Conservation (phyloP, 2,888 invertebrate genomes). For the Chironomus riparius region DNA sequence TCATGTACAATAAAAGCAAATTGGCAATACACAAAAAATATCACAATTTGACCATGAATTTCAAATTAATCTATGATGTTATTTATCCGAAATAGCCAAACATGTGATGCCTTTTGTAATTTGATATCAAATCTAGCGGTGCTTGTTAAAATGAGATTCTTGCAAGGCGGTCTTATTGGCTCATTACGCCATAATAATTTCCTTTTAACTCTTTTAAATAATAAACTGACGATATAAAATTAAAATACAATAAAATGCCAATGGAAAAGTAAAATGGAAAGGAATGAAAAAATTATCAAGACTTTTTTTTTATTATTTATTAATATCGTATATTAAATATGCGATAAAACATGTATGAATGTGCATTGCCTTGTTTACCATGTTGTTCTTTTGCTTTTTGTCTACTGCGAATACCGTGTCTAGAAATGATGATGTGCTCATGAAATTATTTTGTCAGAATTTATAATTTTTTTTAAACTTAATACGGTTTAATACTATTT, state of each 20-base stretch:
- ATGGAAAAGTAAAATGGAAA: background rate
- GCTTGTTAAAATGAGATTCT: background rate
- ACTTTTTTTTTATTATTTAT: slow-evolving; percentile 21
- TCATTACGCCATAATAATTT: background rate
- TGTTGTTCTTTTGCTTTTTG: background rate
- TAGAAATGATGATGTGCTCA: too few relatives aligned
- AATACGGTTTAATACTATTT: too few relatives aligned
- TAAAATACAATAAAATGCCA: slow-evolving; percentile 20
- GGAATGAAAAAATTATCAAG: too few relatives aligned
- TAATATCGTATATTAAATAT: slow-evolving; percentile 24
- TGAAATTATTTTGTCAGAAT: too few relatives aligned
- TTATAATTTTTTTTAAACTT: too few relatives aligned
- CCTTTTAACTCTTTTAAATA: slow-evolving; percentile 1
- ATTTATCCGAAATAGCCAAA: background rate
- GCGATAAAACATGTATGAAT: slow-evolving; percentile 15
- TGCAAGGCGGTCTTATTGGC: background rate
- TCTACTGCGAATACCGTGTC: background rate
- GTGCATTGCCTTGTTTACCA: background rate
- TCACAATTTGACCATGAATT: background rate
- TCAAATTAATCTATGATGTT: background rate
- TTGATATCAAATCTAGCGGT: background rate
- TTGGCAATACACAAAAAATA: background rate
- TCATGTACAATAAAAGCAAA: background rate
- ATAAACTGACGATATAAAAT: slow-evolving; percentile 14
- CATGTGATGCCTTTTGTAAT: background rate